These are phyloP conservation scores for Xiphophorus maculatus DNA, from an alignment of 2,113 vertebrate genomes.

Conservation along the genomic window DNA sequence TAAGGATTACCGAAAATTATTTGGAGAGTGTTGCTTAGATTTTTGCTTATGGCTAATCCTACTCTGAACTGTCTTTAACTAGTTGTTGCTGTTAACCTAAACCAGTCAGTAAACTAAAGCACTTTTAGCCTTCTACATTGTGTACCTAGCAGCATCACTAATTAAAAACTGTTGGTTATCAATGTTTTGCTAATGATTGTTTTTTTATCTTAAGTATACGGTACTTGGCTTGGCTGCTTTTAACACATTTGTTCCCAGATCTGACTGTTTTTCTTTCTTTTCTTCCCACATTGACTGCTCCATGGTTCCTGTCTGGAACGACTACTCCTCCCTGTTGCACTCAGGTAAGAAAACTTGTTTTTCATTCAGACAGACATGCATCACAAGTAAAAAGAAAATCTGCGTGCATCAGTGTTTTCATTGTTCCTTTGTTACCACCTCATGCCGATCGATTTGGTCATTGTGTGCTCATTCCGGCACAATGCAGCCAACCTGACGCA, in stretches of 20 bases:
- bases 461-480: constrained; percentile 29
- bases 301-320: constrained; percentile 4
- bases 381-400: constrained; percentile 6
- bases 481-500: constrained; percentile 31
- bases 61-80: constrained; percentile 44
- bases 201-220: constrained; percentile 59
- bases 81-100: constrained; percentile 69
- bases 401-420: constrained; percentile 10
- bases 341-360: constrained; percentile 68
- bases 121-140: constrained; percentile 62
- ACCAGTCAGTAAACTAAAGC: constrained; percentile 74
- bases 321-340: constrained; percentile 3
- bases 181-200: constrained; percentile 48
- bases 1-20: too few species aligned
- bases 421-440: constrained; percentile 36
- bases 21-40: background rate
- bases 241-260: constrained; percentile 21
- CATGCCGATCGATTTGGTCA: constrained; percentile 13
- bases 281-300: constrained; percentile 25
- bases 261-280: constrained; percentile 12
- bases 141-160: constrained; percentile 33
- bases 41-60: too few species aligned
- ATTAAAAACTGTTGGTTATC: constrained; percentile 62
- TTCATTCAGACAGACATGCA: constrained; percentile 6
- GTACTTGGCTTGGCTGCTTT: constrained; percentile 5